These are phyloP conservation scores for Morone chrysops DNA, from an alignment of 2,113 vertebrate species.

Conservation along the genomic window DNA sequence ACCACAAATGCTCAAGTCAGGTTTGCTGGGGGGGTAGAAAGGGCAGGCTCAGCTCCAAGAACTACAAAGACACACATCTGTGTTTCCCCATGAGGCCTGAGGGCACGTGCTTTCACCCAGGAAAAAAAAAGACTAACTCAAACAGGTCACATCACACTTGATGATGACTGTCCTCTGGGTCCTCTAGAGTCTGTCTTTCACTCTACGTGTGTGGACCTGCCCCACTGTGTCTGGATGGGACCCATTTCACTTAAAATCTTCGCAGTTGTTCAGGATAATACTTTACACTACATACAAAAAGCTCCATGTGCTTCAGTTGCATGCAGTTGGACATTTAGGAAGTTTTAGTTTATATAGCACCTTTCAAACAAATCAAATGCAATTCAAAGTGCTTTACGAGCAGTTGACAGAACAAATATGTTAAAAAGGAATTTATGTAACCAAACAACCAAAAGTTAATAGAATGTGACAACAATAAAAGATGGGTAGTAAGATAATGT, in stretches of 20 bases:
- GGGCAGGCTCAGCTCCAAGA: slow-evolving; percentile 21
- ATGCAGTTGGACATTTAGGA: background rate
- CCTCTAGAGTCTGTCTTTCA: no score
- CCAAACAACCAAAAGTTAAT: no score
- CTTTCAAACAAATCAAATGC: no score
- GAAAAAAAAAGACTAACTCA: background rate
- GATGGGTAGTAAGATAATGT: no score
- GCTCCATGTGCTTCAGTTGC: background rate
- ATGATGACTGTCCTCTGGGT: background rate
- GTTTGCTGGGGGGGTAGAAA: background rate
- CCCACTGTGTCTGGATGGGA: background rate
- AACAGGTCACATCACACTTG: background rate
- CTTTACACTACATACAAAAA: background rate
- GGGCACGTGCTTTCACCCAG: background rate
- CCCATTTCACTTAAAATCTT: background rate
- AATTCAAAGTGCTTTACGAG: no score
- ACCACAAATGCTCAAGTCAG: slow-evolving; percentile 6
- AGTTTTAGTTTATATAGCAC: no score
- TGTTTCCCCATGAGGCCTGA: background rate
- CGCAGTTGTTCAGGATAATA: background rate
- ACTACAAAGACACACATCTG: slow-evolving; percentile 48
- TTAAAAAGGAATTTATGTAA: no score
- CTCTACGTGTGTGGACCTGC: background rate
- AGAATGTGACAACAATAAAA: no score
- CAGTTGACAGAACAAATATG: no score